These are phyloP conservation scores for Drosophila novamexicana DNA, from an alignment of 1,140 invertebrate species.

Conservation along the genomic window DNA sequence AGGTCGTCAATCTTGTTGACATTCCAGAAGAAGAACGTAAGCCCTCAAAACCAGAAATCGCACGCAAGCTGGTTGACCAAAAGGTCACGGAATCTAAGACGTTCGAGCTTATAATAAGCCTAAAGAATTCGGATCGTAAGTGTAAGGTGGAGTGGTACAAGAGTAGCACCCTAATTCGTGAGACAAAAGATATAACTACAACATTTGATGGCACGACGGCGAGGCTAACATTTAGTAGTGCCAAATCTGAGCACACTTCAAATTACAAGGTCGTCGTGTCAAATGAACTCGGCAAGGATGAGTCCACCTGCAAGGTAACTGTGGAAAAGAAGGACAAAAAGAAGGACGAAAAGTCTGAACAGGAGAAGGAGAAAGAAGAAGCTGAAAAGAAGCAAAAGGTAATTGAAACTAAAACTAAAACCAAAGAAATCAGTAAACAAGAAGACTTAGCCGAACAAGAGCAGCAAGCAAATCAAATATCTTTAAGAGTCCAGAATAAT, in stretches of 20 bases:
- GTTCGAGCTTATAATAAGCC: slow-evolving; percentile 90
- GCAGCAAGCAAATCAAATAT: not conserved
- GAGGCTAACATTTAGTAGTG: slow-evolving; percentile 89
- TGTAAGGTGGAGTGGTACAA: slow-evolving; percentile 94
- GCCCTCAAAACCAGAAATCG: slow-evolving; percentile 88
- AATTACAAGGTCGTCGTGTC: slow-evolving; percentile 92
- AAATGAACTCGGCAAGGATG: slow-evolving; percentile 93
- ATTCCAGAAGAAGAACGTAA: slow-evolving; percentile 87
- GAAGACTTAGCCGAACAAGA: not conserved
- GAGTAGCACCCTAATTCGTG: slow-evolving; percentile 90
- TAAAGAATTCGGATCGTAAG: slow-evolving; percentile 90
- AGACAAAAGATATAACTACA: slow-evolving; percentile 88
- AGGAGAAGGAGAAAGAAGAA: slow-evolving; percentile 83
- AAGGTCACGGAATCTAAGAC: slow-evolving; percentile 91
- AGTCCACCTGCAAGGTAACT: slow-evolving; percentile 90
- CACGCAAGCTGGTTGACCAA: slow-evolving; percentile 89
- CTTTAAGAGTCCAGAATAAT: slow-evolving; percentile 2
- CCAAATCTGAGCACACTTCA: slow-evolving; percentile 89
- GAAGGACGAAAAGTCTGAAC: slow-evolving; percentile 64
- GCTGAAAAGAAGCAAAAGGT: slow-evolving; percentile 73
- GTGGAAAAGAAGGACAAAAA: slow-evolving; percentile 85
- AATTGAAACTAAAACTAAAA: slow-evolving; percentile 34
- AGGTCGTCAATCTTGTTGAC: slow-evolving; percentile 93
- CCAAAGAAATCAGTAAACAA: not conserved
- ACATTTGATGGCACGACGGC: slow-evolving; percentile 93